Evolutionary conservation across 2,797 vertebrate genomes (phyloP), one percentile per base, ranked within the genome.

Genomic region (Pangasius krempfi): DNA sequence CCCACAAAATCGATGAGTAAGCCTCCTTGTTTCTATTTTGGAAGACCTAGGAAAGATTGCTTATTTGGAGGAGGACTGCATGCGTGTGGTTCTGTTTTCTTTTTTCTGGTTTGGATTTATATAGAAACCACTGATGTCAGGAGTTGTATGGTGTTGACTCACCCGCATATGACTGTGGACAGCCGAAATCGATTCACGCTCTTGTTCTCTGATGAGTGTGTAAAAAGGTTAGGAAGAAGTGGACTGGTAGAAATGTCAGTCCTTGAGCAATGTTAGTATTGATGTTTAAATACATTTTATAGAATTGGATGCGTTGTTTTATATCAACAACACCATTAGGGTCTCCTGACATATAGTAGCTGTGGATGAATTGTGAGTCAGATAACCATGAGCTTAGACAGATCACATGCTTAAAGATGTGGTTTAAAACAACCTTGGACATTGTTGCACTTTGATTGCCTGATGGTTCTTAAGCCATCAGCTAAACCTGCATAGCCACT

Each of bases 61-160:
- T 47, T 16, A 25, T 83, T 64, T 83, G 25, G 81, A 16, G 81
- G 58, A 84, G 27, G 27, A 50, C 27, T 52, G 82, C 25, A 64
- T 83, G 37, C 27, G 1, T 64, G 47, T 64, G 25, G 37, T 68
- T 84, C 62, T 44, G 80, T 82, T 82, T 62, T 44, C 22, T 62
- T 16, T 82, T 47, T 82, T 82, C 2, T 82, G 56, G 37, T 62
- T 82, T 62, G 56, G 12, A 27, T 60, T 82, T 82, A 10, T 50
- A 33, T 84, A 68, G 18, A 84, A 84, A 84, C 20, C 44, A 2
- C 81, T 30, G 25, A 18, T 52, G 44, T 68, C 60, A 68, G 62
- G 62, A 84, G 4, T 84, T 22, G 78, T 50, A 54, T 60, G 14
- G 37, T 14, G 7, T 73, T 87, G 90, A 88, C 87, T 91, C 88